Evolutionary conservation across 2,113 vertebrate genomes (phyloP).

Genomic region (Chinchilla lanigera): DNA sequence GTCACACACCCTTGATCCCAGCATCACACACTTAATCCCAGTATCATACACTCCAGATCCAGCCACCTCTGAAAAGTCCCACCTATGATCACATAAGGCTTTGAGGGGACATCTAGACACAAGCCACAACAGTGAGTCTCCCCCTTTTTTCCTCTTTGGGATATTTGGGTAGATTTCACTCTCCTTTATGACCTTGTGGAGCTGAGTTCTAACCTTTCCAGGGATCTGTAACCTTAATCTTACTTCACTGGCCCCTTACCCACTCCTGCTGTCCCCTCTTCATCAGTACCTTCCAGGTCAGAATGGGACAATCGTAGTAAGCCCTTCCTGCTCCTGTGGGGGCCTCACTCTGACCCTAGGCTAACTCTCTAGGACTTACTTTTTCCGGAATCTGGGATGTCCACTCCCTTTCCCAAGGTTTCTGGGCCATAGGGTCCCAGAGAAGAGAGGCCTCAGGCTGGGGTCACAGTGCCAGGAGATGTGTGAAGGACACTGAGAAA

Average conservation of each 20-base stretch:
- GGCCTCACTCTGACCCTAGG: neutral
- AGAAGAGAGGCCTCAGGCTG: neutral
- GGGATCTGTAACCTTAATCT: neutral
- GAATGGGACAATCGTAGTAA: neutral
- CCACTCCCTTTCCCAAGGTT: neutral
- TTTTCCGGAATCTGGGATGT: neutral
- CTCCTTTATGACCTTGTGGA: neutral
- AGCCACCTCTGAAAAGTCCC: neutral
- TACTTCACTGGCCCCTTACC: neutral
- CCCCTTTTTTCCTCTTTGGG: neutral
- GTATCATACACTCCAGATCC: neutral
- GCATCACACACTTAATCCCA: neutral
- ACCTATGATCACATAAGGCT: neutral
- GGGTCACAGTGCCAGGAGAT: neutral
- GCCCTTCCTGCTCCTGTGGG: neutral
- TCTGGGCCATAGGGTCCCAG: neutral
- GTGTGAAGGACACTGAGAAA: neutral
- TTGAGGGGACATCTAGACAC: neutral
- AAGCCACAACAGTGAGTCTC: conserved; percentile 73
- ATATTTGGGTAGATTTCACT: neutral
- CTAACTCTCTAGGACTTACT: neutral
- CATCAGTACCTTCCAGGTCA: rapidly evolving
- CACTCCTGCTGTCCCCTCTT: neutral
- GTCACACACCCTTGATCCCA: neutral
- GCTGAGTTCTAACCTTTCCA: neutral